phyloP scores from a whole-genome alignment of 2,113 vertebrate genomes.

The Rhynchopsitta pachyrhyncha region DNA sequence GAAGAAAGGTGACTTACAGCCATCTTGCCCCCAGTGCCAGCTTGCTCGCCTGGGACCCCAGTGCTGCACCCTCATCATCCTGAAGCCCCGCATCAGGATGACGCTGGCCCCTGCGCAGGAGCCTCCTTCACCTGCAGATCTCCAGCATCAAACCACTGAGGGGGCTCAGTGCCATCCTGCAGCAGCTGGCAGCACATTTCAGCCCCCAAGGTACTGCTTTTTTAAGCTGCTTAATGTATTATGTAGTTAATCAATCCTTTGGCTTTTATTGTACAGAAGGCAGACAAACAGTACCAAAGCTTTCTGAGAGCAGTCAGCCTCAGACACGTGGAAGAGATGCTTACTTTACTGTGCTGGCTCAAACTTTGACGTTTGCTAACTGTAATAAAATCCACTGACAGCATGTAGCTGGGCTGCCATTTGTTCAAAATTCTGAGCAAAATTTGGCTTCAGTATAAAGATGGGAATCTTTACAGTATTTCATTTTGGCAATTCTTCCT shows the following conservation, averaged over 20 bases:
- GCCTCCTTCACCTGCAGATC: not conserved
- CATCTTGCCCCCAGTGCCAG: not conserved
- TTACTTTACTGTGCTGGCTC: not conserved
- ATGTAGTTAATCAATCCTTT: not conserved
- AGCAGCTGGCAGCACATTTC: not conserved
- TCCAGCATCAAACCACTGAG: not conserved
- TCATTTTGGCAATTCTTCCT: not conserved
- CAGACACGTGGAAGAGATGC: not conserved
- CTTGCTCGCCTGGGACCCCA: rapidly evolving
- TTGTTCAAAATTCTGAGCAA: not conserved
- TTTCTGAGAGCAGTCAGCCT: not conserved
- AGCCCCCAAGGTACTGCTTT: not conserved
- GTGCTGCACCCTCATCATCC: not conserved
- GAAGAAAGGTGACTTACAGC: not conserved
- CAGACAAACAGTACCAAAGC: not conserved
- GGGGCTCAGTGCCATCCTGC: not conserved
- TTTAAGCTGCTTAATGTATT: not conserved
- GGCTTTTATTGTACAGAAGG: not conserved
- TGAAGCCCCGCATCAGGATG: rapidly evolving
- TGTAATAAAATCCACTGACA: not conserved
- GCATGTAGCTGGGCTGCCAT: not conserved
- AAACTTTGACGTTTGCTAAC: not conserved
- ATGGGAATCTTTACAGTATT: not conserved
- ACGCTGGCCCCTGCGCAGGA: rapidly evolving
- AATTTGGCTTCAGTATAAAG: not conserved